Conservation (phyloP, 2,113 vertebrate genomes). For the Apaloderma vittatum region DNA sequence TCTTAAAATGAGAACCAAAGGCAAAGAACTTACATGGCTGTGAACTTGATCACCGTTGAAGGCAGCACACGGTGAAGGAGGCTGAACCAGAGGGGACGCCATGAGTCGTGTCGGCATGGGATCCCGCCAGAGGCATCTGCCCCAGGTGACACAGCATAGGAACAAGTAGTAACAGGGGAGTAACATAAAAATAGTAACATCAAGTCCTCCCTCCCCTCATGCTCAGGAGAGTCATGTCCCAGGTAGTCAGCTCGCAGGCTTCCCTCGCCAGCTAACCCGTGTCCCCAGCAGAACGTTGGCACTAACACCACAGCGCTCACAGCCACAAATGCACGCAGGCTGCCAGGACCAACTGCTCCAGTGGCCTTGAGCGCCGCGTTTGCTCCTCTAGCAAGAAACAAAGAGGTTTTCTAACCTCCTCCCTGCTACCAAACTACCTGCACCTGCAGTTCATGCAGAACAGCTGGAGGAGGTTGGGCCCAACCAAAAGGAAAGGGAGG, state of each 20-base stretch:
- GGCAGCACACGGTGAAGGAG: fast-evolving
- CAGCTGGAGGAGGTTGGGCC: neutral
- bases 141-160: neutral
- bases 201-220: neutral
- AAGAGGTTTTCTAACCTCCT: neutral
- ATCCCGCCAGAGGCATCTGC: fast-evolving
- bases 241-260: fast-evolving
- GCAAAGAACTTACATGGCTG: neutral
- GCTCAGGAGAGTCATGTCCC: fast-evolving
- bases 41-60: neutral
- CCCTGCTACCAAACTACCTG: neutral
- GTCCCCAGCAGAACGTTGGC: no score
- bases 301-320: fast-evolving
- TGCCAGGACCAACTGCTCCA: neutral
- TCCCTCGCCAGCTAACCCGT: neutral
- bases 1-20: neutral
- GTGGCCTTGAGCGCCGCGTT: neutral
- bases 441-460: neutral
- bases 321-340: fast-evolving
- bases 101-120: fast-evolving
- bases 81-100: neutral
- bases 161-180: neutral
- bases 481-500: neutral
- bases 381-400: neutral
- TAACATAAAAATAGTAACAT: no score